phyloP scores from a whole-genome alignment of 2,797 vertebrate genomes.

The Tachyglossus aculeatus region DNA sequence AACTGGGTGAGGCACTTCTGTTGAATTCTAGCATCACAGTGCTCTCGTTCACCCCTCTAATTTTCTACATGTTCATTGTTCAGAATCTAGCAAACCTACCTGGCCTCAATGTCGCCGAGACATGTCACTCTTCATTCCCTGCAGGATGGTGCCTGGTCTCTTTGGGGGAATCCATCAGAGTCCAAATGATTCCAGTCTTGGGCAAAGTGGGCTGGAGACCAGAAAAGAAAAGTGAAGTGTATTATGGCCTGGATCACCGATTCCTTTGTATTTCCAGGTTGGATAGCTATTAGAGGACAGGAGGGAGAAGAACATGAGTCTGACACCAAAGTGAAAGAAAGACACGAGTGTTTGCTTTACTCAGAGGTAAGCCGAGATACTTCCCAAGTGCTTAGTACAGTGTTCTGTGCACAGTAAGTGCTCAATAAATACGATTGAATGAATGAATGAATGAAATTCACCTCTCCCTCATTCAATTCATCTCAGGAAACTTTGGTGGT shows the following conservation, averaged over 20 bases:
- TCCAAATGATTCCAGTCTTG: neutral
- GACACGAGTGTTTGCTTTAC: neutral
- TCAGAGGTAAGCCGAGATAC: constrained; percentile 27
- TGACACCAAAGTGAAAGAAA: constrained; percentile 7
- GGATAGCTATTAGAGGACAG: constrained; percentile 13
- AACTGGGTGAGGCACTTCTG: constrained; percentile 20
- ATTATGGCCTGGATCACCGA: neutral
- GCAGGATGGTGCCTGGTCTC: constrained; percentile 8
- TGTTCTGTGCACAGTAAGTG: too few species aligned
- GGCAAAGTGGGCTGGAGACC: constrained; percentile 27
- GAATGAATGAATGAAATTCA: too few species aligned
- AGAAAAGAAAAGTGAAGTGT: constrained; percentile 8
- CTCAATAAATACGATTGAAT: too few species aligned
- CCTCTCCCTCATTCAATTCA: neutral
- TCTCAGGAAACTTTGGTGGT: neutral
- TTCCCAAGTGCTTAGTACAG: too few species aligned
- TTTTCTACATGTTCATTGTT: constrained; percentile 12
- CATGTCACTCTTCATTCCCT: neutral
- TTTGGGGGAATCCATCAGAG: constrained; percentile 5
- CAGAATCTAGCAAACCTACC: constrained; percentile 10
- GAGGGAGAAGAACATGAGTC: neutral
- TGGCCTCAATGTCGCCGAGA: constrained; percentile 15
- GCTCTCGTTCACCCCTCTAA: neutral
- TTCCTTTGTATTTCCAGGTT: constrained; percentile 39
- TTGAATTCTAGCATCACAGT: constrained; percentile 4